Percentiles rank a stretch among this genome's conserved stretches.
phyloP scores from a whole-genome alignment of 2,888 invertebrate genomes.

The Lissocephala sabroskyi region DNA sequence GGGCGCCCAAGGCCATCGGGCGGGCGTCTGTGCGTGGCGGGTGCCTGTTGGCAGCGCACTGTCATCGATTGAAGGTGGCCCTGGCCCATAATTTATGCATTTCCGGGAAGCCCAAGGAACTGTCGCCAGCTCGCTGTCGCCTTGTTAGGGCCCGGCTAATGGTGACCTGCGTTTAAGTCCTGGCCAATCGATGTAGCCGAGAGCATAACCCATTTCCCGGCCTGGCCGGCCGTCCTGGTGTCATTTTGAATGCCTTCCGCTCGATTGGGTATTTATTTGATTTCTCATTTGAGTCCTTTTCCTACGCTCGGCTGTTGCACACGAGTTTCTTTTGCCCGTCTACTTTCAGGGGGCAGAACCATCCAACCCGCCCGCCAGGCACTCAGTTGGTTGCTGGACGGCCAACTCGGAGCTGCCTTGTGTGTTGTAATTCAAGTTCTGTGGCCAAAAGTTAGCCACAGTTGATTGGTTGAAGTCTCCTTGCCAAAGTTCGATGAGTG shows the following conservation, averaged over 20 bases:
- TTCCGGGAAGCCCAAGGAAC: too few species aligned
- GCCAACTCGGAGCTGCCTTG: too few species aligned
- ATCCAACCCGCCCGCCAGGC: background rate
- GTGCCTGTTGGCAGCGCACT: too few species aligned
- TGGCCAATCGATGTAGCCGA: too few species aligned
- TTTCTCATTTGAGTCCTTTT: constrained; percentile 61
- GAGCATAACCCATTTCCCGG: constrained; percentile 26
- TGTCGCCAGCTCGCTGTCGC: too few species aligned
- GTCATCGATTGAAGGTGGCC: too few species aligned
- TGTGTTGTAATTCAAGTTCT: constrained; percentile 57
- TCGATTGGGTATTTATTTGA: constrained; percentile 66
- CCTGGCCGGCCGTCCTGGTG: constrained; percentile 19
- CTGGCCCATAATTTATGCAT: too few species aligned
- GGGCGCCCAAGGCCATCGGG: too few species aligned
- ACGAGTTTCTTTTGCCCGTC: constrained; percentile 26
- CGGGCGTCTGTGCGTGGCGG: too few species aligned
- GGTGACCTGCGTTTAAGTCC: too few species aligned
- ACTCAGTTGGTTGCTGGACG: background rate
- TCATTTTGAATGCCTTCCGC: constrained; percentile 56
- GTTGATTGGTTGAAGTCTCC: constrained; percentile 48
- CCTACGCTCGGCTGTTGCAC: constrained; percentile 6
- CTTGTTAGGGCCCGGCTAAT: too few species aligned
- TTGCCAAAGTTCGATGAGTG: constrained; percentile 25
- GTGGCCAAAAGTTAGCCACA: constrained; percentile 64
- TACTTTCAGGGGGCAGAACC: constrained; percentile 22